Evolutionary conservation across 1,140 invertebrate species (phyloP).

Genomic region (Danaus plexippus): DNA sequence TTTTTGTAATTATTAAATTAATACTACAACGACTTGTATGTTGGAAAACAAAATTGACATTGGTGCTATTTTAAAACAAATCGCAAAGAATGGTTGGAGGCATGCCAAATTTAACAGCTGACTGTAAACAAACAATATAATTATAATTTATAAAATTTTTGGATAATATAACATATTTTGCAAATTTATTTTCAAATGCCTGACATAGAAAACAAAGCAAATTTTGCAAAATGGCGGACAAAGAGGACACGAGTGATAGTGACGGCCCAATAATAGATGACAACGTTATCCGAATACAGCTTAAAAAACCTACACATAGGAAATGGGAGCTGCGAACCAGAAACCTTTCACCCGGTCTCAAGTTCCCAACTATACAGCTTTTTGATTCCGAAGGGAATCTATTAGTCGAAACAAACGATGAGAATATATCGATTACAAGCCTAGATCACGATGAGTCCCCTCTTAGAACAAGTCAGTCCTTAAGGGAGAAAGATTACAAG

Average conservation of each 20-base stretch:
- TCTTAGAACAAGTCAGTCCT: conserved; percentile 50
- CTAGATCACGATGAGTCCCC: conserved; percentile 40
- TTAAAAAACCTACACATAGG: conserved; percentile 57
- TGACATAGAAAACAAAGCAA: conserved; percentile 24
- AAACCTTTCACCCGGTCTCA: conserved; percentile 60
- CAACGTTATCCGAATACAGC: conserved; percentile 68
- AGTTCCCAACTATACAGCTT: conserved; percentile 67
- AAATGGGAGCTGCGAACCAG: conserved; percentile 69
- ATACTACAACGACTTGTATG: conserved; percentile 34
- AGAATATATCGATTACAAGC: conserved; percentile 69
- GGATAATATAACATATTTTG: conserved; percentile 29
- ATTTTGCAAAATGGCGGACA: conserved; percentile 47
- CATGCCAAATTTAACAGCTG: conserved; percentile 61
- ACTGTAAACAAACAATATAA: conserved; percentile 67
- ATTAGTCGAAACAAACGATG: conserved; percentile 69
- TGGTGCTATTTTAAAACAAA: conserved; percentile 62
- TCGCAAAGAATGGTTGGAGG: conserved; percentile 55
- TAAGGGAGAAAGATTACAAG: conserved; percentile 56
- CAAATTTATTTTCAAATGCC: conserved; percentile 26
- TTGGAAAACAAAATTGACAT: conserved; percentile 68
- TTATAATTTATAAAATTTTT: conserved; percentile 33
- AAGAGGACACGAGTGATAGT: conserved; percentile 52
- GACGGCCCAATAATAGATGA: conserved; percentile 64
- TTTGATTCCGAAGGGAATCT: conserved; percentile 71
- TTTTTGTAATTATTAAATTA: conserved; percentile 8